Percentiles rank a stretch among this genome's conserved stretches.
These are phyloP conservation scores for Epizoanthus fatuus DNA, from an alignment of 92 coral and sea anemone species.

Conservation along the genomic window DNA sequence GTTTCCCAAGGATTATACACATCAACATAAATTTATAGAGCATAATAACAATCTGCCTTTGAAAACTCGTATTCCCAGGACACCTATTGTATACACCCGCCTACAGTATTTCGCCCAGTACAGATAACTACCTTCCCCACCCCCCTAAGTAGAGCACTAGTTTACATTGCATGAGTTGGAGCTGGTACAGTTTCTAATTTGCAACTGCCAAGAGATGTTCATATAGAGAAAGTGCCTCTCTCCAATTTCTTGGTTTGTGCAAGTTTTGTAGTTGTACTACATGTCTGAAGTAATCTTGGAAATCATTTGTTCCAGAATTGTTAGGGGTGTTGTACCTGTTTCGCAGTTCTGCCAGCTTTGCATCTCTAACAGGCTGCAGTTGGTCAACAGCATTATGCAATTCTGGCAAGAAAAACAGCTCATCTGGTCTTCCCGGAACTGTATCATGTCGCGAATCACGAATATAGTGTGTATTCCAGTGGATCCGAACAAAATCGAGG, in stretches of 20 bases:
- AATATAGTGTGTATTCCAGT: conserved; percentile 18
- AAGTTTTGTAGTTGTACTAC: neutral
- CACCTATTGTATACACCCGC: no score
- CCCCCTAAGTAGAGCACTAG: no score
- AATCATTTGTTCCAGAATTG: neutral
- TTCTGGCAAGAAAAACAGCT: conserved; percentile 6
- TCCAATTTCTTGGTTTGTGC: conserved; percentile 1
- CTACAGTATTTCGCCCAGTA: no score
- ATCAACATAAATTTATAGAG: no score
- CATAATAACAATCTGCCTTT: no score
- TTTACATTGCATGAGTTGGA: no score
- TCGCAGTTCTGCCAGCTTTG: neutral
- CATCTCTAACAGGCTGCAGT: neutral
- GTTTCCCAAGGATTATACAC: no score
- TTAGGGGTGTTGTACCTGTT: neutral
- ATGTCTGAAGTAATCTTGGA: neutral
- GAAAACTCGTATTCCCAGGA: no score
- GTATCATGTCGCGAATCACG: conserved; percentile 16
- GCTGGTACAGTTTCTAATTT: neutral
- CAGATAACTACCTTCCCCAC: no score
- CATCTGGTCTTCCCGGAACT: neutral
- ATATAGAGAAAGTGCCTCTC: neutral
- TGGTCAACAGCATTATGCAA: neutral
- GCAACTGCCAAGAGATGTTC: neutral
- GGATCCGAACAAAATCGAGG: conserved; percentile 4